Evolutionary conservation across 2,888 invertebrate species (phyloP).

Genomic region (Pseudoips prasinana): DNA sequence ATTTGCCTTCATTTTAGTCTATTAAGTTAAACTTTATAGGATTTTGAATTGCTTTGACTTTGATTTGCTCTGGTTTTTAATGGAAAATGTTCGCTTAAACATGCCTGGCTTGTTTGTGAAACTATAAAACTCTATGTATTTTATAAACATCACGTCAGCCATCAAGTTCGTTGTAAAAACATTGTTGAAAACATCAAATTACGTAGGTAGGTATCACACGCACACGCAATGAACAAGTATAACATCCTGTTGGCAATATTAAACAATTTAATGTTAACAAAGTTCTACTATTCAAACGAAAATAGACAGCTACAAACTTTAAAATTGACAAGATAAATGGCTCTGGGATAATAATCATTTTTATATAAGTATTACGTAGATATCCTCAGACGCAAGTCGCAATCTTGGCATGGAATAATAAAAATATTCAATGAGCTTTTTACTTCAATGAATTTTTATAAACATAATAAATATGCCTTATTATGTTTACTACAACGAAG

Average conservation of each 20-base stretch:
- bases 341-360: conserved; percentile 12
- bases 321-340: conserved; percentile 38
- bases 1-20: too few species aligned
- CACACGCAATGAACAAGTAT: conserved; percentile 29
- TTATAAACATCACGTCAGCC: conserved; percentile 25
- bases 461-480: conserved; percentile 14
- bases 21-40: too few species aligned
- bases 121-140: conserved; percentile 29
- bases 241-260: conserved; percentile 42
- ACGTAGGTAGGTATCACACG: conserved; percentile 8
- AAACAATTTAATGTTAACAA: conserved; percentile 24
- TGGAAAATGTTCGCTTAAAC: too few species aligned
- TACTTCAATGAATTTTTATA: conserved; percentile 26
- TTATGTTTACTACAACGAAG: conserved; percentile 36
- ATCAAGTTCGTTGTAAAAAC: conserved; percentile 22
- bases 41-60: too few species aligned
- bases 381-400: conserved; percentile 25
- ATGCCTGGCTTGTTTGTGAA: conserved; percentile 25
- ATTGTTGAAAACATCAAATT: conserved; percentile 25
- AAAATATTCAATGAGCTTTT: conserved; percentile 31
- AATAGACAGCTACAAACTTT: conserved; percentile 34
- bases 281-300: conserved; percentile 32
- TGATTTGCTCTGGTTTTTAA: too few species aligned
- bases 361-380: conserved; percentile 35
- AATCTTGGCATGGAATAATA: conserved; percentile 39